These are phyloP conservation scores for Macrobrachium rosenbergii DNA, from an alignment of 1,140 invertebrate species.

Conservation along the genomic window DNA sequence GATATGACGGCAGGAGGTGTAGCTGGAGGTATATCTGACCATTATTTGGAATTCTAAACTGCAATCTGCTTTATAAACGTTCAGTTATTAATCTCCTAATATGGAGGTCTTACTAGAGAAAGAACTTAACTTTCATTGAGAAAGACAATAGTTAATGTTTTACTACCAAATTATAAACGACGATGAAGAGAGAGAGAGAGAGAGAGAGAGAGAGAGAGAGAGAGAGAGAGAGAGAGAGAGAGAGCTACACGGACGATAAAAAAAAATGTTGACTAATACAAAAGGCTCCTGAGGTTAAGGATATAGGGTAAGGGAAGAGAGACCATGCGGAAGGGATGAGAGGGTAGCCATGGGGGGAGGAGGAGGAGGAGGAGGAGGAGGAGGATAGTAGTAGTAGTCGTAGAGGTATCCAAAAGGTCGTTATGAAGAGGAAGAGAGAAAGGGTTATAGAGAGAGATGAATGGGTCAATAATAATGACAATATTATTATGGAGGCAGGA, in stretches of 20 bases:
- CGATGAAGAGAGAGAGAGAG: background rate
- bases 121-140: too few relatives aligned
- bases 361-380: background rate
- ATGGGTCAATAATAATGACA: slow-evolving; percentile 36
- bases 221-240: background rate
- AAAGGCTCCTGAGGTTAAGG: background rate
- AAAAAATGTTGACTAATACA: background rate
- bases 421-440: background rate
- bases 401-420: background rate
- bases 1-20: too few relatives aligned
- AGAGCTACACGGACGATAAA: background rate
- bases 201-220: background rate
- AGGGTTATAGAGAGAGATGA: slow-evolving; percentile 36
- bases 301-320: background rate
- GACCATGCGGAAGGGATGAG: background rate
- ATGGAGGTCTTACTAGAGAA: too few relatives aligned
- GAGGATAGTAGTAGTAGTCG: background rate
- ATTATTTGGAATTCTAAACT: too few relatives aligned
- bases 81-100: too few relatives aligned
- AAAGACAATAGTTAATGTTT: too few relatives aligned
- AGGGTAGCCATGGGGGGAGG: background rate
- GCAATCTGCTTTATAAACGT: too few relatives aligned
- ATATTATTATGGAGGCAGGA: slow-evolving; percentile 19
- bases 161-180: too few relatives aligned
- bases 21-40: too few relatives aligned